These are phyloP conservation scores for Thalassaphorura encarpata DNA, from an alignment of 1,140 invertebrate genomes.

Conservation along the genomic window DNA sequence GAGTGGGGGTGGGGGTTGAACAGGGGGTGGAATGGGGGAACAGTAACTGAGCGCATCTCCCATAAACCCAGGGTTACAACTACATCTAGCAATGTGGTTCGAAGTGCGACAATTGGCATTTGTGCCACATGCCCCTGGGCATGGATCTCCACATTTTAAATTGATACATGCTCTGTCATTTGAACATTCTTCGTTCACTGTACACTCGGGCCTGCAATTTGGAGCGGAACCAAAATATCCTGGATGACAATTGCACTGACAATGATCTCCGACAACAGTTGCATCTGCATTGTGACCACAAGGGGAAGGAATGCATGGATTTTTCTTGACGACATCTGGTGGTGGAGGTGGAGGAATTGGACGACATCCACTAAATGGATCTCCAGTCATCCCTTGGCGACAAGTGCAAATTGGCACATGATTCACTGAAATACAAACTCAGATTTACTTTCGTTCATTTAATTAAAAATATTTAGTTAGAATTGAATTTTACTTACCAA, in stretches of 20 bases:
- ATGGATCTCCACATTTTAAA: constrained; percentile 32
- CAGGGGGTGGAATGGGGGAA: constrained; percentile 32
- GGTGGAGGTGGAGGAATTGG: constrained; percentile 48
- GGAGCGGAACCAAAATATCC: constrained; percentile 57
- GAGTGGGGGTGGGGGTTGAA: constrained; percentile 15
- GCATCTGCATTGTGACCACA: constrained; percentile 50
- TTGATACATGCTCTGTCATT: constrained; percentile 35
- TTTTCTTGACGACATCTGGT: constrained; percentile 53
- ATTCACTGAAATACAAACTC: too few relatives aligned
- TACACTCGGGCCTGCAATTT: constrained; percentile 37
- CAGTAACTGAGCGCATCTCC: constrained; percentile 63
- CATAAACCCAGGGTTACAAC: constrained; percentile 35
- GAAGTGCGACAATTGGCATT: constrained; percentile 33
- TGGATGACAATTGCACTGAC: constrained; percentile 53
- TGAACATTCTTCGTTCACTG: constrained; percentile 31
- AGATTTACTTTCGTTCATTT: too few relatives aligned
- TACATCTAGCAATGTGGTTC: constrained; percentile 35
- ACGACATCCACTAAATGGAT: not conserved
- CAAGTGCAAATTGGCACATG: constrained; percentile 47
- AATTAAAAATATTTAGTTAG: too few relatives aligned
- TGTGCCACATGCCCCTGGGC: constrained; percentile 35
- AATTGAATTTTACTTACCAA: constrained; percentile 57
- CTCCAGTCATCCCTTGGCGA: constrained; percentile 54
- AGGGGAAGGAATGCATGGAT: constrained; percentile 33
- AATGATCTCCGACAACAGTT: constrained; percentile 36